Percentiles rank a stretch among this genome's conserved stretches.
These are phyloP conservation scores for Hoplodrina ambigua DNA, from an alignment of 2,888 invertebrate genomes.

Conservation along the genomic window DNA sequence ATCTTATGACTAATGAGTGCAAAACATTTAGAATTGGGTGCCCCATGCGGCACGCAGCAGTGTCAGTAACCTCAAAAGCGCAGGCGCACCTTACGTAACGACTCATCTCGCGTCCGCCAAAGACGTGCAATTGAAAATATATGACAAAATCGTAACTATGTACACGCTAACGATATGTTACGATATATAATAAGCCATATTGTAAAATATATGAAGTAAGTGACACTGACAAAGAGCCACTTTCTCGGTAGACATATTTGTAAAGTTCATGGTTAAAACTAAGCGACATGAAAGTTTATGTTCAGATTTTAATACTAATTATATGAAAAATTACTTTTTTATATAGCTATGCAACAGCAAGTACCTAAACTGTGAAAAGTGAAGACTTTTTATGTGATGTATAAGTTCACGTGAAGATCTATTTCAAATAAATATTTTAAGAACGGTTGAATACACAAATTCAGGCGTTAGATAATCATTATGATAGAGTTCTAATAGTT, in stretches of 20 bases:
- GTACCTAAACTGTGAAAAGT: neutral
- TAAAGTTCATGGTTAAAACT: slow-evolving; percentile 51
- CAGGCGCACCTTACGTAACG: slow-evolving; percentile 74
- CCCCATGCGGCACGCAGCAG: slow-evolving; percentile 61
- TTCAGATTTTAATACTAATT: slow-evolving; percentile 8
- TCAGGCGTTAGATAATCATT: neutral
- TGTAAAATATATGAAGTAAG: slow-evolving; percentile 47
- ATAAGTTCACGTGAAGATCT: no score
- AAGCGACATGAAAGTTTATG: slow-evolving; percentile 32
- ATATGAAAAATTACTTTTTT: neutral
- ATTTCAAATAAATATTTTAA: no score
- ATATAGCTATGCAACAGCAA: neutral
- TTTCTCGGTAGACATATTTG: slow-evolving; percentile 15
- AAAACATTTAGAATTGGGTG: slow-evolving; percentile 55
- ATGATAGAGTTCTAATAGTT: neutral
- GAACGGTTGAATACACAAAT: no score
- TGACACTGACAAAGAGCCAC: slow-evolving; percentile 28
- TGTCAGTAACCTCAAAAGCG: slow-evolving; percentile 76
- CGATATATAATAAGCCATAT: slow-evolving; percentile 43
- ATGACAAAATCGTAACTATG: slow-evolving; percentile 60
- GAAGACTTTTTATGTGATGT: neutral
- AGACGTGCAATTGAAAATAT: slow-evolving; percentile 63
- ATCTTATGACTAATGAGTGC: slow-evolving; percentile 55
- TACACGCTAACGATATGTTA: slow-evolving; percentile 53
- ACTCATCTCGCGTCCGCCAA: slow-evolving; percentile 69